Evolutionary conservation across 2,888 invertebrate genomes (phyloP).

Genomic region (Melipona beecheii): DNA sequence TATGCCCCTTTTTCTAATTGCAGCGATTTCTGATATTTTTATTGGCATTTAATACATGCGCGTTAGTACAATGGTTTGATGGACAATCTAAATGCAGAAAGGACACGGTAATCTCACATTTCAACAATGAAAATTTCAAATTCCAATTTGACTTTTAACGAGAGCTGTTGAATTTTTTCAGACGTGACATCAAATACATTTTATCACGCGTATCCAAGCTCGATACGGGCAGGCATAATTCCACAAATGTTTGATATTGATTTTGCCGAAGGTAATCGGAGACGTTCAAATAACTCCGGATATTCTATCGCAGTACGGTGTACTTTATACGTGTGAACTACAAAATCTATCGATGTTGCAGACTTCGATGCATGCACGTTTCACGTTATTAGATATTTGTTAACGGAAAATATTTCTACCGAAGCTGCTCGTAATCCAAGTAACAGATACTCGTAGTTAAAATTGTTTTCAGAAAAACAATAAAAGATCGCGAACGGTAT

Average conservation of each 20-base stretch:
- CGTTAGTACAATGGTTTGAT: background rate
- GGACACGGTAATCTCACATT: background rate
- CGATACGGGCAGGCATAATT: constrained; percentile 22
- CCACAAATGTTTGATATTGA: constrained; percentile 60
- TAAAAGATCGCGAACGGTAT: background rate
- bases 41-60: background rate
- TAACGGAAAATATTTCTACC: constrained; percentile 14
- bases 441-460: background rate
- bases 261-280: constrained; percentile 41
- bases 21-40: background rate
- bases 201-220: constrained; percentile 38
- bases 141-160: background rate
- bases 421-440: background rate
- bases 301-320: constrained; percentile 34
- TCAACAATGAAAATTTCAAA: background rate
- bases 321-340: constrained; percentile 38
- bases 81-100: too few species aligned
- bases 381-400: constrained; percentile 32
- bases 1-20: too few species aligned
- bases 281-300: constrained; percentile 57
- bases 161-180: background rate
- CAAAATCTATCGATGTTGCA: constrained; percentile 46
- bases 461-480: background rate
- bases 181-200: constrained; percentile 36
- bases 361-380: background rate